A percentile compares a stretch with the other conserved stretches of the same genome.
Evolutionary conservation across 2,888 invertebrate genomes (phyloP).

Genomic region (Muschampia plurimacula): DNA sequence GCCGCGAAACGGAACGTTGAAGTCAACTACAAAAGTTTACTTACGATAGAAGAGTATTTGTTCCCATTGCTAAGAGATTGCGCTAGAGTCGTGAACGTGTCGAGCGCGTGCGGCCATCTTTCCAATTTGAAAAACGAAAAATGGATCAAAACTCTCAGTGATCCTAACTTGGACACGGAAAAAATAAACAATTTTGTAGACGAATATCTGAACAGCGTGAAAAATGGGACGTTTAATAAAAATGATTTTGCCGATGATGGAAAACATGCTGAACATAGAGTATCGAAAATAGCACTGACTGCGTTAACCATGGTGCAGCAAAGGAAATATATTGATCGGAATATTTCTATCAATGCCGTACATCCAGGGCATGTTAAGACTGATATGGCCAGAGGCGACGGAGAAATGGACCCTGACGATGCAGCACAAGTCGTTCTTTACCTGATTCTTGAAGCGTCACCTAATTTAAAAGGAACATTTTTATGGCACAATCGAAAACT

Average conservation of each 20-base stretch:
- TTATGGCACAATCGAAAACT: constrained; percentile 87
- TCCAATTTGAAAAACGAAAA: constrained; percentile 71
- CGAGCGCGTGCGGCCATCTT: constrained; percentile 77
- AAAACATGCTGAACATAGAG: constrained; percentile 76
- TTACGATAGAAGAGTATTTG: constrained; percentile 76
- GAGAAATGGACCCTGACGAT: constrained; percentile 86
- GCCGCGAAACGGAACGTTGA: constrained; percentile 72
- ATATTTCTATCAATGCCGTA: constrained; percentile 74
- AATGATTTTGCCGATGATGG: constrained; percentile 75
- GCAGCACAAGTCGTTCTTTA: constrained; percentile 85
- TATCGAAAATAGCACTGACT: constrained; percentile 73
- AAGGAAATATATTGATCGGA: constrained; percentile 61
- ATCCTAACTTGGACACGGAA: constrained; percentile 63
- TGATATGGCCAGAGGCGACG: constrained; percentile 82
- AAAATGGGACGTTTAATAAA: constrained; percentile 71
- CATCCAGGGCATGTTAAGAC: constrained; percentile 73
- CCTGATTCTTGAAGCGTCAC: constrained; percentile 86
- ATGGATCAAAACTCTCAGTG: constrained; percentile 64
- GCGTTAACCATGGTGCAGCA: constrained; percentile 74
- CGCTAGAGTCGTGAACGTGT: constrained; percentile 91
- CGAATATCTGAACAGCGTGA: constrained; percentile 71
- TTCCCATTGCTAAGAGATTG: constrained; percentile 89
- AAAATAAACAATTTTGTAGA: constrained; percentile 72
- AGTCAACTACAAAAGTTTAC: constrained; percentile 69
- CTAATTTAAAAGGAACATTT: constrained; percentile 87